These are phyloP conservation scores for Oxyteleia sp. DNA, from an alignment of 2,888 invertebrate genomes.

Conservation along the genomic window DNA sequence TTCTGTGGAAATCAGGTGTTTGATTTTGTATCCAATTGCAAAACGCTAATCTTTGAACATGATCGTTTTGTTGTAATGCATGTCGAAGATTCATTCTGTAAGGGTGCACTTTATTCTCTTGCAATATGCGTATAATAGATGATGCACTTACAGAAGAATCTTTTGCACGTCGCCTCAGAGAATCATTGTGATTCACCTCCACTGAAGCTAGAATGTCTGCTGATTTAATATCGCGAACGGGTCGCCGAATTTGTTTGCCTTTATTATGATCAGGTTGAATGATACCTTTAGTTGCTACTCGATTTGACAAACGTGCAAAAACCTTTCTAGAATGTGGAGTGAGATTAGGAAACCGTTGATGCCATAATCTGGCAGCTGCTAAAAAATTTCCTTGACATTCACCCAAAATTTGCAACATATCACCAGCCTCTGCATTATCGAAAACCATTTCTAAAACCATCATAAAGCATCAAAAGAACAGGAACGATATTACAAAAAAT, in stretches of 20 bases:
- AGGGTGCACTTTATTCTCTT: conserved; percentile 10
- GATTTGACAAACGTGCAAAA: conserved; percentile 16
- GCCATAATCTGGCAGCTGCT: conserved; percentile 19
- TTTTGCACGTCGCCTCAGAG: conserved; percentile 9
- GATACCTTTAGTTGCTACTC: conserved; percentile 28
- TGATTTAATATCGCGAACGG: conserved; percentile 5
- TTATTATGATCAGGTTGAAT: conserved; percentile 28
- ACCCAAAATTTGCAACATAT: conserved; percentile 24
- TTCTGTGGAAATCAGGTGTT: conserved; percentile 11
- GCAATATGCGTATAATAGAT: conserved; percentile 18
- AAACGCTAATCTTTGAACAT: neutral
- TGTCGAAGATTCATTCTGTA: conserved; percentile 13
- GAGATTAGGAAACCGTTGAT: conserved; percentile 13
- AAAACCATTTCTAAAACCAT: too few relatives aligned
- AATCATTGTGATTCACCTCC: conserved; percentile 2
- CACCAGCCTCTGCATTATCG: conserved; percentile 18
- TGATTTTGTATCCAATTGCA: conserved; percentile 21
- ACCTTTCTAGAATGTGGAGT: conserved; percentile 13
- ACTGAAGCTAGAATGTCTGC: conserved; percentile 18
- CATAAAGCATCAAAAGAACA: too few relatives aligned
- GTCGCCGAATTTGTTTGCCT: conserved; percentile 30
- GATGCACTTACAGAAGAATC: conserved; percentile 14
- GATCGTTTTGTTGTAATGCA: conserved; percentile 16
- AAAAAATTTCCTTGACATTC: conserved; percentile 1
- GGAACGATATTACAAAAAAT: too few relatives aligned